Evolutionary conservation across 2,888 invertebrate genomes (phyloP).

Genomic region (Campoplex capitator): DNA sequence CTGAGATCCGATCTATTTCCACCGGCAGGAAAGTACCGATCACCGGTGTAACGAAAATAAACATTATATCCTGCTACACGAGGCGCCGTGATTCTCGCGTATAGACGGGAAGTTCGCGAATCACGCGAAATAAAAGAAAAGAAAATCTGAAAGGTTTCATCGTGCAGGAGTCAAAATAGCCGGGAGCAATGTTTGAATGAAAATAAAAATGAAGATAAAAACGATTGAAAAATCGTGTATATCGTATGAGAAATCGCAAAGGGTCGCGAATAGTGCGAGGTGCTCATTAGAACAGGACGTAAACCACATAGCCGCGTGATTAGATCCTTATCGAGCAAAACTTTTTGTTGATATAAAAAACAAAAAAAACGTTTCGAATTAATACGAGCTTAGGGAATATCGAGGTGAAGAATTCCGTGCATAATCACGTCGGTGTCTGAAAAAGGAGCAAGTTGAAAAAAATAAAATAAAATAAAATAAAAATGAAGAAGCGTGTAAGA

Average conservation of each 20-base stretch:
- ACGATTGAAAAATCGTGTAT: background rate
- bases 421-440: background rate
- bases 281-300: conserved; percentile 69
- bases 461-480: background rate
- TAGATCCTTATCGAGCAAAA: conserved; percentile 71
- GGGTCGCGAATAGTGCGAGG: conserved; percentile 45
- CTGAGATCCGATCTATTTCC: conserved; percentile 18
- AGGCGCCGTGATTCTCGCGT: conserved; percentile 6
- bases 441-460: background rate
- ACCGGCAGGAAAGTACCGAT: conserved; percentile 31
- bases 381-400: conserved; percentile 19
- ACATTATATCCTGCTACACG: conserved; percentile 22
- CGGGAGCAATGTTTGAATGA: conserved; percentile 2
- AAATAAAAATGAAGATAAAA: background rate
- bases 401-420: conserved; percentile 33
- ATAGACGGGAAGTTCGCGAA: conserved; percentile 22
- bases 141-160: conserved; percentile 8
- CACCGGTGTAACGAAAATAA: conserved; percentile 21
- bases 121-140: background rate
- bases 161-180: background rate
- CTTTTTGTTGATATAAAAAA: conserved; percentile 37
- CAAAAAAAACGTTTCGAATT: conserved; percentile 32
- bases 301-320: conserved; percentile 69
- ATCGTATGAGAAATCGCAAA: background rate
- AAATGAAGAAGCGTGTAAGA: conserved; percentile 45